These are phyloP conservation scores for Alaudala cheleensis DNA, from an alignment of 2,113 vertebrate species.

Conservation along the genomic window DNA sequence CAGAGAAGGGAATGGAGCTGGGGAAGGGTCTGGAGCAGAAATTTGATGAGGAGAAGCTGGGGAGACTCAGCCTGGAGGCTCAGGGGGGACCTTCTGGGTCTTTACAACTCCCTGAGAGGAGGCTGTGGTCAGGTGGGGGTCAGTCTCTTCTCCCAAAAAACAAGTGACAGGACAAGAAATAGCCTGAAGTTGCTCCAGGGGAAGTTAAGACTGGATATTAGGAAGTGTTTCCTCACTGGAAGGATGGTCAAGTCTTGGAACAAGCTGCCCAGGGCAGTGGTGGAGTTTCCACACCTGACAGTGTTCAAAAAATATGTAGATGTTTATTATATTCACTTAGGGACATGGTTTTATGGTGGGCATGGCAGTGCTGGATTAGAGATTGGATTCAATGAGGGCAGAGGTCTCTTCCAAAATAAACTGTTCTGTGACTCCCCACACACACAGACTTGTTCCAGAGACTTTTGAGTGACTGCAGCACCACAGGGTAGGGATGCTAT, in stretches of 20 bases:
- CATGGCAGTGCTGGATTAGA: not conserved
- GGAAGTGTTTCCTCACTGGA: not conserved
- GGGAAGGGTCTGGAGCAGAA: not conserved
- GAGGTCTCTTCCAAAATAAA: not conserved
- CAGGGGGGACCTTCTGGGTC: not conserved
- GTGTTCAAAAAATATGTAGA: not conserved
- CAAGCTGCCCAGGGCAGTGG: not conserved
- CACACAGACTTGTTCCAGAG: not conserved
- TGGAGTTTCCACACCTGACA: not conserved
- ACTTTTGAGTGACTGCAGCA: not conserved
- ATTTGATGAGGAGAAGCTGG: not conserved
- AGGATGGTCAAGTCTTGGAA: not conserved
- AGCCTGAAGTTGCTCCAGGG: not conserved
- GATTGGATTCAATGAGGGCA: not conserved
- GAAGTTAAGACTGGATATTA: not conserved
- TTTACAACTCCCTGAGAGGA: not conserved
- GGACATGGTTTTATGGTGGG: not conserved
- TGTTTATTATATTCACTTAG: not conserved
- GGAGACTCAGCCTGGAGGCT: not conserved
- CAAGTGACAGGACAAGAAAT: not conserved
- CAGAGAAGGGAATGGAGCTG: not conserved
- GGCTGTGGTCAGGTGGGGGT: fast-evolving
- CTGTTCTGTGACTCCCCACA: not conserved
- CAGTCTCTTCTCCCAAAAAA: not conserved
- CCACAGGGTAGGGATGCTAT: not conserved